phyloP scores from a whole-genome alignment of 1,140 invertebrate species.

The Hyposmocoma kahamanoa region DNA sequence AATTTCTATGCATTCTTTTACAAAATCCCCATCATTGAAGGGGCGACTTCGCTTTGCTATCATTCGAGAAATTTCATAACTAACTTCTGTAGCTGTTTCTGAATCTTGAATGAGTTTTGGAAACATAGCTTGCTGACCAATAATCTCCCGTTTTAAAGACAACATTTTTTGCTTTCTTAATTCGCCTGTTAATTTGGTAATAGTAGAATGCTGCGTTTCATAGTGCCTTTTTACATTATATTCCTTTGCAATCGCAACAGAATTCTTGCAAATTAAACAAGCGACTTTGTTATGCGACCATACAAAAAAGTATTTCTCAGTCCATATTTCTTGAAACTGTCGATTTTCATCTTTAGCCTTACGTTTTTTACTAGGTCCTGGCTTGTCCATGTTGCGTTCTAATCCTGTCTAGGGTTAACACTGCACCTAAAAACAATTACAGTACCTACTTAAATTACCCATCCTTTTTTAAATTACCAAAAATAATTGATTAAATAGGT shows the following conservation, averaged over 20 bases:
- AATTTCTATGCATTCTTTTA: too few relatives aligned
- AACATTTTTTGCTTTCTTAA: slow-evolving; percentile 2
- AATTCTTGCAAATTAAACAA: slow-evolving; percentile 1
- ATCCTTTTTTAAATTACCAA: too few relatives aligned
- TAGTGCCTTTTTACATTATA: slow-evolving; percentile 1
- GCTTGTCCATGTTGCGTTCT: neutral
- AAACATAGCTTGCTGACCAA: slow-evolving; percentile 1
- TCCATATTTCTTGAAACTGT: slow-evolving; percentile 1
- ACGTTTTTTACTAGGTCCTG: slow-evolving; percentile 2
- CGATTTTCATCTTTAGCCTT: neutral
- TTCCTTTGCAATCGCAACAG: neutral
- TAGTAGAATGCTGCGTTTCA: neutral
- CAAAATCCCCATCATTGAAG: too few relatives aligned
- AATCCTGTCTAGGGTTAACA: neutral
- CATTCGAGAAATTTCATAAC: too few relatives aligned
- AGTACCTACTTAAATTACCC: too few relatives aligned
- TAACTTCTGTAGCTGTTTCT: slow-evolving; percentile 1
- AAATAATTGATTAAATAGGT: too few relatives aligned
- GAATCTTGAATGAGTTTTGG: neutral
- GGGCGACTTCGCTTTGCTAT: too few relatives aligned
- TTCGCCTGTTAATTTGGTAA: neutral
- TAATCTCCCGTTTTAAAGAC: neutral
- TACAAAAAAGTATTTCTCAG: slow-evolving; percentile 1
- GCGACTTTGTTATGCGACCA: neutral
- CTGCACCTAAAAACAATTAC: neutral